Evolutionary conservation across 2,888 invertebrate genomes (phyloP), one percentile per base, ranked within the genome.

Genomic region (Thereva nobilitata): DNA sequence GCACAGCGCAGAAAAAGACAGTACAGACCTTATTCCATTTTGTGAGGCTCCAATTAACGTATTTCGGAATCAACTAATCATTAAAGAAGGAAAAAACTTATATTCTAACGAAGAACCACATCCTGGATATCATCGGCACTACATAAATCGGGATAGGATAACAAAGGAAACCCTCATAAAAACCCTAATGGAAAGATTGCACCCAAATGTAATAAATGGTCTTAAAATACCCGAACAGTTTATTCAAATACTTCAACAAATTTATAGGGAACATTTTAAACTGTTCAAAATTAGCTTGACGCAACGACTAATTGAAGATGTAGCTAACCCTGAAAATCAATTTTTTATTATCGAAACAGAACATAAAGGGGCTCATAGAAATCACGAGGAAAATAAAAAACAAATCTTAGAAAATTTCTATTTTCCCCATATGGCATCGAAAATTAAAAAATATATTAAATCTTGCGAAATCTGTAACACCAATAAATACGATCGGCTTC

Each of bases 401-500:
- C 59, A 68, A 44, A 63, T 68, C 9, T 41, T 68, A 0, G 59
- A 68, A 41, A 53, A 40, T 47, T 65, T 35, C 34, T 67, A 65
- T 8, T 69, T 67, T 12, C 56, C 57, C 6, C 61, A 45, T 8
- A 67, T 68, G 67, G 52, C 52, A 34, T 41, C 42, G 38, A 9
- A 7, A n/a, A 52, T 67, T n/a, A 67, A 50, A 8, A 53, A 57
- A 44, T 67, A 34, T 45, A 59, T 23, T 7, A 42, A 6, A 41
- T 23, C 4, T 37, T 65, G 64, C 40, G 57, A 68, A 7, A 57
- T 53, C 3, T 70, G 64, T 45, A 64, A 56, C 7, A 9, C 42
- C 9, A 61, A 35, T 38, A 70, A 70, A 40, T 67, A 65, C 5
- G 67, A 67, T 44, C 35, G 65, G 4, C 64, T 55, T 52, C 67